Evolutionary conservation across 2,797 vertebrate genomes (phyloP).

Genomic region (Ctenopoma kingsleyae): DNA sequence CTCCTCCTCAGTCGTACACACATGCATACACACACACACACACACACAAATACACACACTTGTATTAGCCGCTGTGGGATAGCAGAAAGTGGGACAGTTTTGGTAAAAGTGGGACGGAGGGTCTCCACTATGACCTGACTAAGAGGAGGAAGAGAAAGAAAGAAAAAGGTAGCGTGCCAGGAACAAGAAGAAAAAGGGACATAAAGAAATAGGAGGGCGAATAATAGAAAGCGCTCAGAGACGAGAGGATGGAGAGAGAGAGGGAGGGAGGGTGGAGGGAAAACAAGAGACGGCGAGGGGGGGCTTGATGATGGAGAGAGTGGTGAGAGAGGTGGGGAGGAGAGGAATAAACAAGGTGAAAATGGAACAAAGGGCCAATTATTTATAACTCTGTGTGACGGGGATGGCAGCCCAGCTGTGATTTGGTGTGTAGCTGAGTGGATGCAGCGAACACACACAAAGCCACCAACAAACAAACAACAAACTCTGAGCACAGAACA

Average conservation of each 20-base stretch:
- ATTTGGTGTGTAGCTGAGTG: conserved; percentile 48
- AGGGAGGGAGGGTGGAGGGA: background rate
- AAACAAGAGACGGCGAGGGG: background rate
- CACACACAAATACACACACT: conserved; percentile 4
- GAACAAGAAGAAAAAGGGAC: conserved; percentile 4
- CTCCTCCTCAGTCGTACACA: background rate
- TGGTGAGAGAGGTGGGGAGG: conserved; percentile 36
- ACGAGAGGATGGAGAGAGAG: background rate
- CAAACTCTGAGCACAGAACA: conserved; percentile 27
- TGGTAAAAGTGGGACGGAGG: conserved; percentile 75
- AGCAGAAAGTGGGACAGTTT: conserved; percentile 62
- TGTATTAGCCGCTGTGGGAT: conserved; percentile 42
- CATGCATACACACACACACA: background rate
- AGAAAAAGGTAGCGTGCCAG: conserved; percentile 16
- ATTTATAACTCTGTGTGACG: conserved; percentile 75
- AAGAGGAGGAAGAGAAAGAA: conserved; percentile 21
- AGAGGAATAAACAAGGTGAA: conserved; percentile 67
- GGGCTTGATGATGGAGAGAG: conserved; percentile 48
- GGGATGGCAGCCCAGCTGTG: conserved; percentile 47
- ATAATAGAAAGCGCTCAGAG: conserved; percentile 24
- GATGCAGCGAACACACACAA: conserved; percentile 37
- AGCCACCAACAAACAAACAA: conserved; percentile 32
- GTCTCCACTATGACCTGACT: conserved; percentile 65
- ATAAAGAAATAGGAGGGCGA: conserved; percentile 10
- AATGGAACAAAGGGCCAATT: conserved; percentile 79